Evolutionary conservation across 2,888 invertebrate species (phyloP), one percentile per base, ranked within the genome.

Genomic region (Drosophila affinis): DNA sequence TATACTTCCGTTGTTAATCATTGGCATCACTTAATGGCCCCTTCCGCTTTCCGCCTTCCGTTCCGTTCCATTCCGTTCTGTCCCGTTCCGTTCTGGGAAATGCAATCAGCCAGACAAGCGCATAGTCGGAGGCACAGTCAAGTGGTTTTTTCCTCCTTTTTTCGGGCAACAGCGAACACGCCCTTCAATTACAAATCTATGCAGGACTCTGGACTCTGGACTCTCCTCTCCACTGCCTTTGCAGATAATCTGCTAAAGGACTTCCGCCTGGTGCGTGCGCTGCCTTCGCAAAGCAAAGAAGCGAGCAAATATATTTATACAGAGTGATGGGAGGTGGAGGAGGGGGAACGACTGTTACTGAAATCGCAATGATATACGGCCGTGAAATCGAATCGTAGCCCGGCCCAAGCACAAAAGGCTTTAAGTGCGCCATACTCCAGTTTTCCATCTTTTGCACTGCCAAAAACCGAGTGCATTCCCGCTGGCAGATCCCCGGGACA

Each of bases 21-120:
- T 90, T 90, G 90, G 90, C 90, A 90, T 91, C 90, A 89, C 90
- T 91, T 91, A 90, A 91, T 89, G 90, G 90, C 88, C 88, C 87
- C 91, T 90, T 90, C 89, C 90, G 87, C 78, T 71, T 78, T 77
- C 87, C 86, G 81, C 54, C 46, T 72, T 60, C 55, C 68, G 39
- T 48, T 12, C 18, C n/a, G 18, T n/a, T 24, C 12, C 21, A 21
- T 48, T 39, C 39, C 21, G 21, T 21, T 21, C 21, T 21, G 21
- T 21, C 3, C 21, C 3, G 21, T 3, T 21, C 21, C 18, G 18
- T 21, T 2, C 18, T 21, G 18, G 1, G 75, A 68, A 79, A 77
- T 79, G 77, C 79, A 84, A 77, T 76, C 79, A 74, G 65, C 67
- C 71, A 77, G 73, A 77, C 80, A 65, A 60, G 49, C 48, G 39